These are phyloP conservation scores for Eurytemora carolleeae DNA, from an alignment of 1,140 invertebrate genomes.

Conservation along the genomic window DNA sequence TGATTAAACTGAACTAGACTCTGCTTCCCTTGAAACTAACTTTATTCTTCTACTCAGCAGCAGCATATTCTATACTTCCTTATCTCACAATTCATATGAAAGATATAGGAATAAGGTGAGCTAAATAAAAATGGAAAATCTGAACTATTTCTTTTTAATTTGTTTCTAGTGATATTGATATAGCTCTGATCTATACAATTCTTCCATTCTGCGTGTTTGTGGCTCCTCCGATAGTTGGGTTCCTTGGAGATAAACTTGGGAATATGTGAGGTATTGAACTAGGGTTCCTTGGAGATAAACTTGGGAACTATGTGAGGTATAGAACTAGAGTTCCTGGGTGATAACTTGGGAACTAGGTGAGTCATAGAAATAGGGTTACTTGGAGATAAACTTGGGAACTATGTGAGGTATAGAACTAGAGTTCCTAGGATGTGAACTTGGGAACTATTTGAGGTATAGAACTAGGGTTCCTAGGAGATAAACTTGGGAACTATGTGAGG, in stretches of 20 bases:
- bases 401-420: too few relatives aligned
- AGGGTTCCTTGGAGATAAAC: too few relatives aligned
- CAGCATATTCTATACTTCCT: constrained; percentile 24
- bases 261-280: neutral
- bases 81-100: constrained; percentile 28
- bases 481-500: constrained; percentile 18
- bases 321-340: too few relatives aligned
- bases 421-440: too few relatives aligned
- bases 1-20: too few relatives aligned
- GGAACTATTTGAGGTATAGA: too few relatives aligned
- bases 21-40: constrained; percentile 4
- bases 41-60: constrained; percentile 20
- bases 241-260: constrained; percentile 21
- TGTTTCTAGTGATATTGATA: constrained; percentile 20
- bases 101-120: constrained; percentile 24
- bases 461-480: constrained; percentile 22
- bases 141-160: too few relatives aligned
- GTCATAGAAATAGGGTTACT: too few relatives aligned
- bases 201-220: constrained; percentile 23
- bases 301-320: neutral
- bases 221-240: constrained; percentile 21
- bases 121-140: too few relatives aligned
- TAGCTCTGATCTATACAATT: constrained; percentile 25
- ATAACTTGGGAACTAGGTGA: too few relatives aligned
- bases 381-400: too few relatives aligned